Percentiles rank a stretch among this genome's conserved stretches.
Evolutionary conservation across 2,113 vertebrate species (phyloP).

Genomic region (Hippolais icterina): DNA sequence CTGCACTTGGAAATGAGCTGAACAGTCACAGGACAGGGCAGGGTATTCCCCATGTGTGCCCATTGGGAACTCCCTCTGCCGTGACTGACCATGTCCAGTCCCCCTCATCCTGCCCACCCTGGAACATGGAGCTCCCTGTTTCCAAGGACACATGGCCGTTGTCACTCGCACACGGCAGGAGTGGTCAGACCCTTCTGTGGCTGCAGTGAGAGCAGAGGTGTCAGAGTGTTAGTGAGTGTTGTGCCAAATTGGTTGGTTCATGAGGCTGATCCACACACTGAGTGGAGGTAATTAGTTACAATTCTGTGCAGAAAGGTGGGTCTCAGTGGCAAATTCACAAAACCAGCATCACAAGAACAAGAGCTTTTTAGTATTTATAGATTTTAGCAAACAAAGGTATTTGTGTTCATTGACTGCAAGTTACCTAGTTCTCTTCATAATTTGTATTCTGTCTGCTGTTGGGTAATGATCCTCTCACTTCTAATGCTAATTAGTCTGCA

Average conservation of each 20-base stretch:
- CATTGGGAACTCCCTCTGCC: neutral
- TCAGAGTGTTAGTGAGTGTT: neutral
- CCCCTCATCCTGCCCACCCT: neutral
- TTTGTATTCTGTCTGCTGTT: neutral
- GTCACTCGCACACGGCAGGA: neutral
- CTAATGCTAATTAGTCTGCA: neutral
- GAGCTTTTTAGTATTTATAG: neutral
- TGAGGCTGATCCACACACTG: neutral
- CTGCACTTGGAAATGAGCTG: neutral
- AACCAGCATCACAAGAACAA: neutral
- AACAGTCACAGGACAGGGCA: neutral
- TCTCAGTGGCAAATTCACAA: neutral
- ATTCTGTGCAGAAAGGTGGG: neutral
- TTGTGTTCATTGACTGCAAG: neutral
- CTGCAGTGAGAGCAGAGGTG: neutral
- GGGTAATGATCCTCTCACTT: neutral
- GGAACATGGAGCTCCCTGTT: neutral
- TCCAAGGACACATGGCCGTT: neutral
- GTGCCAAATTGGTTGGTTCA: neutral
- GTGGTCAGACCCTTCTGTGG: neutral
- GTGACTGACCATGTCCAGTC: too few species aligned
- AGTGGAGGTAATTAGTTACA: neutral
- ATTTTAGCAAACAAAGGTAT: neutral
- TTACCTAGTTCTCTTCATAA: neutral
- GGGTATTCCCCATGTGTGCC: neutral